Evolutionary conservation across 2,797 vertebrate species (phyloP).

Genomic region (Euphonia xanthogaster): DNA sequence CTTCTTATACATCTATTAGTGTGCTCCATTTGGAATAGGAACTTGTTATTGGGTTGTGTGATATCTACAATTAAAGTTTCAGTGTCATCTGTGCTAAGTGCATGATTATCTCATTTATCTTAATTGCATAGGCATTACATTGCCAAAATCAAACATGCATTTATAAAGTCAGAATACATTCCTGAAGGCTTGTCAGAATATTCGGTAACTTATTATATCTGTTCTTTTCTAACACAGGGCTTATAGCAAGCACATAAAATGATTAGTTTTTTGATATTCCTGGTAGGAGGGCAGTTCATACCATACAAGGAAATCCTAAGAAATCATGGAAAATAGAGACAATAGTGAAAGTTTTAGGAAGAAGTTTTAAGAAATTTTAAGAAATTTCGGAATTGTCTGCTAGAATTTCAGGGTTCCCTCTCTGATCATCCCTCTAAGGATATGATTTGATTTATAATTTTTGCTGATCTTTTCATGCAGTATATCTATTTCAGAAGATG

Average conservation of each 20-base stretch:
- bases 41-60: constrained; percentile 7
- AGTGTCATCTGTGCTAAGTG: background rate
- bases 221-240: background rate
- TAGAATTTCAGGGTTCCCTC: background rate
- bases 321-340: background rate
- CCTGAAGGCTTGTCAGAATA: constrained; percentile 6
- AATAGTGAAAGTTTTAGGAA: background rate
- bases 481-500: background rate
- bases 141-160: constrained; percentile 33
- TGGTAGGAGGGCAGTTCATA: background rate
- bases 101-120: constrained; percentile 49
- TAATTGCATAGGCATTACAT: constrained; percentile 31
- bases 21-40: background rate
- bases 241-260: background rate
- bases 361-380: background rate
- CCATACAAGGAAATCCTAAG: background rate
- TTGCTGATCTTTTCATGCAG: background rate
- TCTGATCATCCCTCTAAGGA: background rate
- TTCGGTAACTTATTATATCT: background rate
- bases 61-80: constrained; percentile 45
- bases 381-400: background rate
- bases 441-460: background rate
- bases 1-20: constrained; percentile 1
- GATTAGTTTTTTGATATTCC: background rate
- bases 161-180: constrained; percentile 24